phyloP scores from a whole-genome alignment of 1,140 invertebrate species.

The Gerris buenoi region DNA sequence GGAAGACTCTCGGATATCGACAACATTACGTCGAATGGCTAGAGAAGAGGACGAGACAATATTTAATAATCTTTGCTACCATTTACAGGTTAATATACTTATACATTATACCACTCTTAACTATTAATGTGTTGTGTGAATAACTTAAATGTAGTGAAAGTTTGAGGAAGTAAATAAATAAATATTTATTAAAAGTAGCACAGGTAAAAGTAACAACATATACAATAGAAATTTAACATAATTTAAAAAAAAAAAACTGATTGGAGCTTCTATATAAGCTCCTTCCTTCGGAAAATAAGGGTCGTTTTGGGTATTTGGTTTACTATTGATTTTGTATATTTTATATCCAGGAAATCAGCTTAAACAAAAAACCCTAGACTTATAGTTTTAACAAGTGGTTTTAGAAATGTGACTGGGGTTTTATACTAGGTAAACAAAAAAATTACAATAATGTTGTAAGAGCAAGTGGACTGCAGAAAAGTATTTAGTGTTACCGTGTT shows the following conservation, averaged over 20 bases:
- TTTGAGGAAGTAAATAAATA: background rate
- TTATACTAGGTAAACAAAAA: too few relatives aligned
- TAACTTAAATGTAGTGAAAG: background rate
- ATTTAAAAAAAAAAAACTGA: background rate
- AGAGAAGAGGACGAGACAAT: conserved; percentile 14
- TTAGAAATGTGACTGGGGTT: too few relatives aligned
- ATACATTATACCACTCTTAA: background rate
- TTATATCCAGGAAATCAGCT: too few relatives aligned
- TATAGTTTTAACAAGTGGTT: too few relatives aligned
- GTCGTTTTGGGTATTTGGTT: too few relatives aligned
- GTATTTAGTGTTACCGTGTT: too few relatives aligned
- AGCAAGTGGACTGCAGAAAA: too few relatives aligned
- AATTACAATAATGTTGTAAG: too few relatives aligned
- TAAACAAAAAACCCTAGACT: too few relatives aligned
- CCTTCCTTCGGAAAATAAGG: too few relatives aligned
- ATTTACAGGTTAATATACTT: conserved; percentile 8
- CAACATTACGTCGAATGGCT: conserved; percentile 6
- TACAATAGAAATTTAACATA: background rate
- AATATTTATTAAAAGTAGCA: background rate
- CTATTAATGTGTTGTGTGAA: background rate
- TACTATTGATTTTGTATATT: too few relatives aligned
- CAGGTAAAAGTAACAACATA: background rate
- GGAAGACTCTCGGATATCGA: conserved; percentile 16
- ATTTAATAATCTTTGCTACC: conserved; percentile 7
- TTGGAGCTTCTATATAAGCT: too few relatives aligned